A percentile compares a stretch with the other conserved stretches of the same genome.
phyloP scores from a whole-genome alignment of 2,797 vertebrate species.

The Pipistrellus kuhlii region DNA sequence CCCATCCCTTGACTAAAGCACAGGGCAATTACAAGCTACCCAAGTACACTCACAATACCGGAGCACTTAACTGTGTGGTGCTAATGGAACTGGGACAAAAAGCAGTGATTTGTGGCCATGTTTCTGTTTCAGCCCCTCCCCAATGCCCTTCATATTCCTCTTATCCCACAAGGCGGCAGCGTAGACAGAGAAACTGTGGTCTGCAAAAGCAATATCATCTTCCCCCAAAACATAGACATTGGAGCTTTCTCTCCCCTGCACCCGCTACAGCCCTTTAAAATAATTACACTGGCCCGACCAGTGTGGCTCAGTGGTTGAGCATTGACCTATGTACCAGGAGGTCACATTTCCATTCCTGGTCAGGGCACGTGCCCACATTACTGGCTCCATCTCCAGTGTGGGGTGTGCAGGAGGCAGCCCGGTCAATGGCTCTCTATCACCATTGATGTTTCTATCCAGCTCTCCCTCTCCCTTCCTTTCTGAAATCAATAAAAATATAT shows the following conservation, averaged over 20 bases:
- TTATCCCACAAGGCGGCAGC: conserved; percentile 19
- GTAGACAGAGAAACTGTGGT: conserved; percentile 6
- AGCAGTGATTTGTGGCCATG: conserved; percentile 32
- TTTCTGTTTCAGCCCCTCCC: conserved; percentile 35
- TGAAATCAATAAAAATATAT: too few relatives aligned
- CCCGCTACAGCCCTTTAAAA: not conserved
- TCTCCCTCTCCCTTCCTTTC: too few relatives aligned
- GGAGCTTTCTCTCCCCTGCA: not conserved
- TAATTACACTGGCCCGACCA: not conserved
- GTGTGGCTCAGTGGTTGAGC: too few relatives aligned
- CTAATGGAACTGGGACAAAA: conserved; percentile 76
- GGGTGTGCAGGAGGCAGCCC: too few relatives aligned
- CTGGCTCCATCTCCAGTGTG: too few relatives aligned
- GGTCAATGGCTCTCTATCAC: too few relatives aligned
- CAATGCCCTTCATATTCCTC: not conserved
- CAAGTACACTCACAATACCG: conserved; percentile 63
- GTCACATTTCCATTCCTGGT: too few relatives aligned
- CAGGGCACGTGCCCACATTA: too few relatives aligned
- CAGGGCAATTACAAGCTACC: conserved; percentile 85
- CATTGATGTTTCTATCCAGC: too few relatives aligned
- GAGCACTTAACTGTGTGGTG: conserved; percentile 79
- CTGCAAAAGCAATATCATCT: conserved; percentile 19
- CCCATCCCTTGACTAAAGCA: conserved; percentile 85
- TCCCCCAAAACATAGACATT: conserved; percentile 11
- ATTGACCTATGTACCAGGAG: too few relatives aligned